Percentiles rank a stretch among this genome's conserved stretches.
These are phyloP conservation scores for Aelia acuminata DNA, from an alignment of 2,888 invertebrate genomes.

Conservation along the genomic window DNA sequence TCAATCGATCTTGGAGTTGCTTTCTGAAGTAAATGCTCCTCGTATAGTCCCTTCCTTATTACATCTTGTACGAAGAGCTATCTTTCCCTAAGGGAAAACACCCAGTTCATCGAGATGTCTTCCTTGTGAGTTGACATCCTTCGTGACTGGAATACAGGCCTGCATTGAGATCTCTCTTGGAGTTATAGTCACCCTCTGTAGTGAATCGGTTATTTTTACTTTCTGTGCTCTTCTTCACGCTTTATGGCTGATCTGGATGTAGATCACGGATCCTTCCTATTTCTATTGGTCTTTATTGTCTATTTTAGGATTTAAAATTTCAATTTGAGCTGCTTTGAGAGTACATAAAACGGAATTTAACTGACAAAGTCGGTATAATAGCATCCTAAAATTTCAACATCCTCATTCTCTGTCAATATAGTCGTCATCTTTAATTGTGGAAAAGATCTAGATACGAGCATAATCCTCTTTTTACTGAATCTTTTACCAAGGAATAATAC, in stretches of 20 bases:
- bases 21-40: not conserved
- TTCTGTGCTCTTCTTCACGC: not conserved
- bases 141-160: not conserved
- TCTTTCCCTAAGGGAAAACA: not conserved
- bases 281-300: not conserved
- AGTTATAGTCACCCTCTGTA: not conserved
- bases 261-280: not conserved
- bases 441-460: no score
- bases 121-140: not conserved
- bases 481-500: no score
- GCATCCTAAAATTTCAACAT: no score
- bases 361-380: no score
- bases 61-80: not conserved
- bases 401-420: no score
- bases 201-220: slow-evolving; percentile 5
- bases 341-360: no score
- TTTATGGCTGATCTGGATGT: not conserved
- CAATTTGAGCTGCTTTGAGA: no score
- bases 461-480: no score
- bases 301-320: not conserved
- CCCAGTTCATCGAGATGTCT: not conserved
- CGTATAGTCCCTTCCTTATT: not conserved
- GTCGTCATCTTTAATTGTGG: no score
- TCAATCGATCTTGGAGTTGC: not conserved
- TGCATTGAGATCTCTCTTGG: not conserved